A percentile compares a stretch with the other conserved stretches of the same genome.
phyloP scores from a whole-genome alignment of 2,888 invertebrate genomes.

The Micoletzkya japonica region DNA sequence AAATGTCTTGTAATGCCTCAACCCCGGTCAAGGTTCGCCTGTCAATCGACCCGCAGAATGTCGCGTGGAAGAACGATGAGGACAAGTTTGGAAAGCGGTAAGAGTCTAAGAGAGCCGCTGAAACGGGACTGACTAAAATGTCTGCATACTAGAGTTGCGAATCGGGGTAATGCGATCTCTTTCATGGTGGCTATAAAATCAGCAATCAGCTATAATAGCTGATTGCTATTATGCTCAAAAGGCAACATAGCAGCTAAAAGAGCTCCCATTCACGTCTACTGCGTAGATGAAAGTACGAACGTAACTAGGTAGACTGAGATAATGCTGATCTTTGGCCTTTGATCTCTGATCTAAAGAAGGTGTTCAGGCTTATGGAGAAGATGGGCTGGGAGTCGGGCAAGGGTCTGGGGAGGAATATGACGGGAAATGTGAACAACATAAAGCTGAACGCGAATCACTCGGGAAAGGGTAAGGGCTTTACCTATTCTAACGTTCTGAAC shows the following conservation, averaged over 20 bases:
- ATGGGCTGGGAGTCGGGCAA: slow-evolving; percentile 61
- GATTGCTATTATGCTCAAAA: too few relatives aligned
- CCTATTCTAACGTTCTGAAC: too few relatives aligned
- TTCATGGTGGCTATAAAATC: too few relatives aligned
- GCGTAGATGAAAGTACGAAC: neutral
- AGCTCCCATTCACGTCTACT: too few relatives aligned
- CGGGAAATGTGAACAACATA: slow-evolving; percentile 53
- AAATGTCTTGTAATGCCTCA: too few relatives aligned
- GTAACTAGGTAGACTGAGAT: neutral
- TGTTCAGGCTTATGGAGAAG: slow-evolving; percentile 34
- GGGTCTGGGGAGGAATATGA: slow-evolving; percentile 57
- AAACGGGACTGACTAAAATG: too few relatives aligned
- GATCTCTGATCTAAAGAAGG: neutral
- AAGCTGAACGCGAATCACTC: slow-evolving; percentile 55
- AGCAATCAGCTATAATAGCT: too few relatives aligned
- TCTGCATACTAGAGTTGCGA: too few relatives aligned
- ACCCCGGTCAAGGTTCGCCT: slow-evolving; percentile 17
- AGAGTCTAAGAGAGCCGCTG: neutral
- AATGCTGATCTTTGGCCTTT: too few relatives aligned
- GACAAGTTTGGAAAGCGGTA: slow-evolving; percentile 36
- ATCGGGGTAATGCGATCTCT: too few relatives aligned
- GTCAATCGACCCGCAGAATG: slow-evolving; percentile 51
- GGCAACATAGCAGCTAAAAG: too few relatives aligned
- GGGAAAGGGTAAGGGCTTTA: slow-evolving; percentile 49
- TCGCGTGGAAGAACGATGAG: slow-evolving; percentile 56